A percentile compares a stretch with the other conserved stretches of the same genome.
Evolutionary conservation across 2,797 vertebrate species (phyloP).

Genomic region (Furcifer pardalis): DNA sequence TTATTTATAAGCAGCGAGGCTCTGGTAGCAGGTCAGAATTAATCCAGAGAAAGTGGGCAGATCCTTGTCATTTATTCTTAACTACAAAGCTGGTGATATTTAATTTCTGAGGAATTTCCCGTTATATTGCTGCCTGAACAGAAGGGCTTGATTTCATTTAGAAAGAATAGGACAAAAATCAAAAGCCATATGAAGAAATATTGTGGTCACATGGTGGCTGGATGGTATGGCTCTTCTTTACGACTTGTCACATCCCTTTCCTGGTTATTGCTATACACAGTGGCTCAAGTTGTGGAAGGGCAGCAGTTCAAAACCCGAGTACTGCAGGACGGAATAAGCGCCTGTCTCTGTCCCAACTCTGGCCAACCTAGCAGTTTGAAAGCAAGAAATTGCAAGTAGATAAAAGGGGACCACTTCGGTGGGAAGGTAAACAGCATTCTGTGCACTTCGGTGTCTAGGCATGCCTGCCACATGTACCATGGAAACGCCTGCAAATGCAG

Average conservation of each 20-base stretch:
- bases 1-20: not conserved
- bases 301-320: no score
- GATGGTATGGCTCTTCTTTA: not conserved
- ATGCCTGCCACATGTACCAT: no score
- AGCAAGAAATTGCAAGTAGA: no score
- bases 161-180: not conserved
- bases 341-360: no score
- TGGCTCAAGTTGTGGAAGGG: no score
- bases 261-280: not conserved
- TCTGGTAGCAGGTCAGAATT: not conserved
- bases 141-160: not conserved
- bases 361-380: no score
- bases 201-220: not conserved
- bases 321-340: no score
- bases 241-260: not conserved
- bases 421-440: no score
- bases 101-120: not conserved
- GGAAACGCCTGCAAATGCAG: no score
- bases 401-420: no score
- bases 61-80: not conserved
- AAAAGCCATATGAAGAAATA: not conserved
- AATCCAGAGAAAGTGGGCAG: not conserved
- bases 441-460: no score
- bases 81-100: no score
- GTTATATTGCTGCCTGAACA: not conserved